Percentiles rank a stretch among this genome's conserved stretches.
These are phyloP conservation scores for Drosophila aff. DNA, from an alignment of 1,140 invertebrate genomes.

Conservation along the genomic window DNA sequence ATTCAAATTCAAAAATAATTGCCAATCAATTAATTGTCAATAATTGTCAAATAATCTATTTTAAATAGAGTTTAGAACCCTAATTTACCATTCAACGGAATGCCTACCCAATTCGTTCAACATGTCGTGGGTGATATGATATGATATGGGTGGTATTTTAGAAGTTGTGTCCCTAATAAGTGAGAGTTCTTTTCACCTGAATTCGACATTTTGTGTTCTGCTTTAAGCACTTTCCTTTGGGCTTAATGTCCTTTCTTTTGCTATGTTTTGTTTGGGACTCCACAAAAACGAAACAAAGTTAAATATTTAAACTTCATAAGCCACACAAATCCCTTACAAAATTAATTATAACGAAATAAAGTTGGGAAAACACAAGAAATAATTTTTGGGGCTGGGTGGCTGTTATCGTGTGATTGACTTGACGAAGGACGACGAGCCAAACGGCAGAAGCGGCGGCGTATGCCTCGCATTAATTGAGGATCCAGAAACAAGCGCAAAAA, in stretches of 20 bases:
- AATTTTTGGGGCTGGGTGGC: slow-evolving; percentile 3
- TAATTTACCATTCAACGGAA: too few species aligned
- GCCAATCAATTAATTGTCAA: background rate
- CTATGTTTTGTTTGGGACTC: too few species aligned
- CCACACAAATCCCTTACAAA: slow-evolving; percentile 64
- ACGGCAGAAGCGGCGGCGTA: slow-evolving; percentile 58
- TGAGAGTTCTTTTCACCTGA: slow-evolving; percentile 4
- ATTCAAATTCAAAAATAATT: background rate
- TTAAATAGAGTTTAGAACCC: too few species aligned
- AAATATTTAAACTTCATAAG: slow-evolving; percentile 80
- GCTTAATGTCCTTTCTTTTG: too few species aligned
- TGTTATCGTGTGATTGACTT: slow-evolving; percentile 68
- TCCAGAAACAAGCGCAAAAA: slow-evolving; percentile 15
- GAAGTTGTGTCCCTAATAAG: background rate
- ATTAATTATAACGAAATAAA: slow-evolving; percentile 75
- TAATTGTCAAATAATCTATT: background rate
- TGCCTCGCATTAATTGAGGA: slow-evolving; percentile 65
- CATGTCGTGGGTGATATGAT: background rate
- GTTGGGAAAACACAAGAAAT: slow-evolving; percentile 46
- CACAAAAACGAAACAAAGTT: slow-evolving; percentile 26
- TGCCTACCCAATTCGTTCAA: background rate
- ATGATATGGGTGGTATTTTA: slow-evolving; percentile 1
- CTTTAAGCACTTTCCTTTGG: background rate
- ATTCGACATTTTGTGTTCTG: slow-evolving; percentile 1
- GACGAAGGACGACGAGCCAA: slow-evolving; percentile 67